Evolutionary conservation across 2,797 vertebrate species (phyloP), one percentile per base, ranked within the genome.

Genomic region (Anguilla pacifica): DNA sequence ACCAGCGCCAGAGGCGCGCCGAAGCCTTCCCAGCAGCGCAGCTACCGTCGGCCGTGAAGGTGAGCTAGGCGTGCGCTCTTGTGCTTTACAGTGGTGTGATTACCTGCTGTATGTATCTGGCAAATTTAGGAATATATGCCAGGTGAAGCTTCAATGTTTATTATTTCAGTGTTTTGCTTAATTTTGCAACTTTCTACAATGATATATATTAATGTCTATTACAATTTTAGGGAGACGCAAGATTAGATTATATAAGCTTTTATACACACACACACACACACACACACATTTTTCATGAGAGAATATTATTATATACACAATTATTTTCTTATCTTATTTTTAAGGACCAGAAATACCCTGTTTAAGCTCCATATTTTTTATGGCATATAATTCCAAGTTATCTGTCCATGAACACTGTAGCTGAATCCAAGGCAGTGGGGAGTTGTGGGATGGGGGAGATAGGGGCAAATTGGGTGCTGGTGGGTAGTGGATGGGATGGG

Each of bases 1-100:
- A 93, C 88, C 92, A 92, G 90, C 93, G 59, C 83, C 67, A 93
- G 92, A 94, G 95, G 91, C 92, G 89, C 0, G 88, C 88, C 87
- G 86, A 86, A 92, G 89, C 91, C 67, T 89, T 28, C 89, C 92
- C 85, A 93, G 93, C 92, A 89, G 92, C 90, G 88, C 92, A 90
- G 92, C 93, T 91, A 83, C 87, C 87, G 51, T 81, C 89, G 86
- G 57, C 87, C 83, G 81, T 90, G 90, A 95, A 96, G 96, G 96
- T 97, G 89, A 87, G 77, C n/a, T 0, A 17, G 74, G 74, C 72
- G 84, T 55, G 51, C 25, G 43, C 39, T 19, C 39, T 2, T 49
- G 15, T 19, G 72, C 15, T 15, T 79, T 22, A 82, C 46, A n/a
- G 43, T 6, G 22, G 43, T 17, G 74, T 43, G 22, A 9, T 82